These are phyloP conservation scores for Campoplex nolae DNA, from an alignment of 2,888 invertebrate species.

Conservation along the genomic window DNA sequence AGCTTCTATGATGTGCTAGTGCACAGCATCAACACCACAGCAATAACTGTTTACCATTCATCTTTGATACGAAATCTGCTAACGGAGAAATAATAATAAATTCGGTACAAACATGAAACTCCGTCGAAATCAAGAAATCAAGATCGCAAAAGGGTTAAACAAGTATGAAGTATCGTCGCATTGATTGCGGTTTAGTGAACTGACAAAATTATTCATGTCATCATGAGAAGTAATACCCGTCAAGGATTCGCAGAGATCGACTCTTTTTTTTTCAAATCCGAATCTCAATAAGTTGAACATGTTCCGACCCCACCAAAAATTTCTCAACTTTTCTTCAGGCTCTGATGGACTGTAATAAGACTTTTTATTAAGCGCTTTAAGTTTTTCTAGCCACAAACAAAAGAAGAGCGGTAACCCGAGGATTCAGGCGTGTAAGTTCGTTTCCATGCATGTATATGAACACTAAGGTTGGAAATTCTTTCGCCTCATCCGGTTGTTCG, in stretches of 20 bases:
- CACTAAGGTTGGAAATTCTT: background rate
- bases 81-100: slow-evolving; percentile 15
- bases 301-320: too few relatives aligned
- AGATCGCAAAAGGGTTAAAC: background rate
- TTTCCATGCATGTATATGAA: background rate
- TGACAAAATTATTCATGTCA: background rate
- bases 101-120: background rate
- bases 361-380: background rate
- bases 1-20: background rate
- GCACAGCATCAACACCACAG: slow-evolving; percentile 4
- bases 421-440: background rate
- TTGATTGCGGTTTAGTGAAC: background rate
- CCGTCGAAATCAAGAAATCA: background rate
- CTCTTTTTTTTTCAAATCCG: background rate
- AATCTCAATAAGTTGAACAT: background rate
- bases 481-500: background rate
- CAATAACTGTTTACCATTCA: background rate
- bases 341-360: background rate
- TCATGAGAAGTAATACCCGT: background rate
- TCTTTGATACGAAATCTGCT: background rate
- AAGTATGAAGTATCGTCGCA: background rate
- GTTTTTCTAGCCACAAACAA: background rate
- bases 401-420: background rate
- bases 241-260: background rate
- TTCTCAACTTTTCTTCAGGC: background rate